phyloP scores from a whole-genome alignment of 2,888 invertebrate species.

The Machimus rusticus region DNA sequence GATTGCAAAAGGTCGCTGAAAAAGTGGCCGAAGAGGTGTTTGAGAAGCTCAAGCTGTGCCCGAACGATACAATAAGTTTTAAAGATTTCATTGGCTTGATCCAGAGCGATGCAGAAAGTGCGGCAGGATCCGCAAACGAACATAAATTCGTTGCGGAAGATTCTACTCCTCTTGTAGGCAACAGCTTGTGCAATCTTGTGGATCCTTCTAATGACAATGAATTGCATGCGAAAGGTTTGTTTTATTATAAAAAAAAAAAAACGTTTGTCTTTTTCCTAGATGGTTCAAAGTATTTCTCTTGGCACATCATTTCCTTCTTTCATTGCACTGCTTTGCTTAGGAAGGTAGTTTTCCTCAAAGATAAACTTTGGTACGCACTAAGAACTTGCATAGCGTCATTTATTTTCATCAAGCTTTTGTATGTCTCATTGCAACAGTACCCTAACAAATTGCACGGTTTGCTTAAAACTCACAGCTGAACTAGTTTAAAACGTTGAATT shows the following conservation, averaged over 20 bases:
- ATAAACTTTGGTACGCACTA: not conserved
- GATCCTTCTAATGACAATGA: slow-evolving; percentile 43
- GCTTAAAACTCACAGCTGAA: not conserved
- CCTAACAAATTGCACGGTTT: not conserved
- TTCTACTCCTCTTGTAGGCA: slow-evolving; percentile 1
- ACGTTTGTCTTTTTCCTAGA: not conserved
- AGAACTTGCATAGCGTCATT: not conserved
- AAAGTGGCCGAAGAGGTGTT: slow-evolving; percentile 72
- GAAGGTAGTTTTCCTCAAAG: not conserved
- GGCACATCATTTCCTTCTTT: slow-evolving; percentile 1
- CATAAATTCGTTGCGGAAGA: not conserved
- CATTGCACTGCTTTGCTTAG: not conserved
- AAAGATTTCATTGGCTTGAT: slow-evolving; percentile 71
- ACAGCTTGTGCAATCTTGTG: slow-evolving; percentile 38
- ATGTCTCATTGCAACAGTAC: not conserved
- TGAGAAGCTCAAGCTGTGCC: slow-evolving; percentile 70
- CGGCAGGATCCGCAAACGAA: slow-evolving; percentile 49
- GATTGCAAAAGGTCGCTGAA: slow-evolving; percentile 70
- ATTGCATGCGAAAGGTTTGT: slow-evolving; percentile 49
- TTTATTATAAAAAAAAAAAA: not conserved
- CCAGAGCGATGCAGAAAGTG: slow-evolving; percentile 62
- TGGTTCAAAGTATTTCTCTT: slow-evolving; percentile 8
- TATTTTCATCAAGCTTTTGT: not conserved
- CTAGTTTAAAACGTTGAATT: not conserved
- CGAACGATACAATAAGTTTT: slow-evolving; percentile 65